Evolutionary conservation across 2,797 vertebrate species (phyloP), one percentile per base, ranked within the genome.

Genomic region (Tinamus major): DNA sequence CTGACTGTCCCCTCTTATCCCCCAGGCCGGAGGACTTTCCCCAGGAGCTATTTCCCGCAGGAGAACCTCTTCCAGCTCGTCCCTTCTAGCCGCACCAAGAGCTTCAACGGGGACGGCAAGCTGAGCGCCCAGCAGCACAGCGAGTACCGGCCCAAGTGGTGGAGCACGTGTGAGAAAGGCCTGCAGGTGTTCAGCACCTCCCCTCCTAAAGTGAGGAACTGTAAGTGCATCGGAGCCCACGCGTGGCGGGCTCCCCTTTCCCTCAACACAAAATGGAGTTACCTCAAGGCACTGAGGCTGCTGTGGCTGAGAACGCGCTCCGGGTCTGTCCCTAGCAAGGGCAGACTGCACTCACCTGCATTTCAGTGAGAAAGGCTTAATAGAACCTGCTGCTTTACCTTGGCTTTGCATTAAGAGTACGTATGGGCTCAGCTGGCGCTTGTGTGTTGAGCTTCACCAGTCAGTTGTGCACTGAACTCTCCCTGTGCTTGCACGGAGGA

Each of bases 51-150:
- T 75, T 98, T 98, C 97, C 98, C 98, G 0, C 98, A 98, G 89
- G 98, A 99, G 96, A 99, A 98, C 95, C 97, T 98, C 77, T 99
- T 99, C 79, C 98, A 99, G 97, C 97, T 99, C 49, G 98, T 99
- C 90, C 98, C 98, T 13, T 98, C 98, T 77, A 98, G 98, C 95
- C 97, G 98, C 71, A 98, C 98, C 3, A 98, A 98, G 93, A 99
- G 98, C 76, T 98, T 98, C 51, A 99, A 98, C 0, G 98, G 98
- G 53, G 99, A 99, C 95, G 98, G 97, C 92, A 96, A 96, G 55
- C 95, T 96, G 42, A 90, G 95, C 65, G 98, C 98, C 11, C 76
- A 98, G 92, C 98, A 98, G 91, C 98, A 98, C 7, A 97, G 98
- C 0, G 98, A 99, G 87, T 97, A 98, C 89, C 97, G 98, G 67